A percentile compares a stretch with the other conserved stretches of the same genome.
phyloP scores from a whole-genome alignment of 2,888 invertebrate species.

The Scaptodrosophila latifasciaeformis region DNA sequence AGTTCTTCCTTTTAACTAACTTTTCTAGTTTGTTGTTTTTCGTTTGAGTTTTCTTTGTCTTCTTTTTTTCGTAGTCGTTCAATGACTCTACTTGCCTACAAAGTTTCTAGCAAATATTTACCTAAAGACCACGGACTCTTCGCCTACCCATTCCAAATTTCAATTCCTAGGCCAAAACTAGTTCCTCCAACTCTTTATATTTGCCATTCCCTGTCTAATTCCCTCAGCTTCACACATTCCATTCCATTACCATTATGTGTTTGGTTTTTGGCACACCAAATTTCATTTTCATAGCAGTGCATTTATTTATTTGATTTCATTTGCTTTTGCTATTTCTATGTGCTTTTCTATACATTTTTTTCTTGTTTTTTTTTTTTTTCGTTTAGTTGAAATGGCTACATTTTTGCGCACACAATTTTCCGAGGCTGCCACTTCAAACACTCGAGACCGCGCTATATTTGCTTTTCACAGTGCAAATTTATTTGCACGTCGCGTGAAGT shows the following conservation, averaged over 20 bases:
- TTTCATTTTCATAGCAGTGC: constrained; percentile 42
- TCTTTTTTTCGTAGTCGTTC: constrained; percentile 39
- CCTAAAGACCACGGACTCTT: constrained; percentile 46
- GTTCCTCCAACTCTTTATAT: too few species aligned
- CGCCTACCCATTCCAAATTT: constrained; percentile 11
- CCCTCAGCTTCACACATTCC: neutral
- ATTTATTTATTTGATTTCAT: constrained; percentile 65
- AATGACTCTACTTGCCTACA: constrained; percentile 52
- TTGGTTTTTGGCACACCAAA: constrained; percentile 35
- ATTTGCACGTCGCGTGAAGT: constrained; percentile 14
- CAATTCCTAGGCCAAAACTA: too few species aligned
- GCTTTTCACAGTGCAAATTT: neutral
- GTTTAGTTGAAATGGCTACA: constrained; percentile 1
- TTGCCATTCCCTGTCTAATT: neutral
- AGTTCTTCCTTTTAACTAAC: constrained; percentile 11
- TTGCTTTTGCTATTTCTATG: constrained; percentile 6
- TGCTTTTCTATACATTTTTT: too few species aligned
- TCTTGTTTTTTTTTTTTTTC: too few species aligned
- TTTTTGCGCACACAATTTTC: constrained; percentile 13
- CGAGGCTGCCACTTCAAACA: constrained; percentile 4
- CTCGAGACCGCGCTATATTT: neutral
- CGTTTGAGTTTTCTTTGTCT: constrained; percentile 58
- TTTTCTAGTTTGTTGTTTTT: constrained; percentile 32
- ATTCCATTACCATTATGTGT: too few species aligned
- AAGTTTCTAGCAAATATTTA: constrained; percentile 68